Evolutionary conservation across 2,113 vertebrate genomes (phyloP), one percentile per base, ranked within the genome.

Genomic region (Promerops cafer): DNA sequence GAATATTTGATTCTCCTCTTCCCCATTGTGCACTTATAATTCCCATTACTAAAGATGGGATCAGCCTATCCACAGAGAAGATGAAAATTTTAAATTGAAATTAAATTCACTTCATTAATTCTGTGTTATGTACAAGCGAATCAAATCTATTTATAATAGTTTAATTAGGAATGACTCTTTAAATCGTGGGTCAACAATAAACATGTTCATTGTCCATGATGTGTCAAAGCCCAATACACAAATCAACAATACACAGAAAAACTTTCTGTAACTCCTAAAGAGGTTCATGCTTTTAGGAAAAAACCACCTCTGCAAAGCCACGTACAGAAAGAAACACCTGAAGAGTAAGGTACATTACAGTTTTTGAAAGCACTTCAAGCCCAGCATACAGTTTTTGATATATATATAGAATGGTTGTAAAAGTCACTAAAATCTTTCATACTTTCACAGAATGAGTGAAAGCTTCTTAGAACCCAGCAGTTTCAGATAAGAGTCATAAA

Each of bases 211-310:
- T 94, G 95, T 95, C 94, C 92, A 40, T 87, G 88, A 89, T 90
- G 77, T 96, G 87, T 94, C 89, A 95, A 39, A 83, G 60, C n/a
- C n/a, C n/a, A n/a, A n/a, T n/a, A n/a, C n/a, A n/a, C 85, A 90
- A 57, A 13, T 77, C 91, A 70, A 74, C 69, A 91, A 80, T 44
- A 31, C 44, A 44, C 81, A 61, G 8, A 90, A 83, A 94, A 66
- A 3, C 54, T 27, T 93, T 68, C 52, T 89, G 10, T 49, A 90
- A 79, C 87, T 90, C 76, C 84, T 95, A 59, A 79, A 39, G 79
- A n/a, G 70, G 83, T 91, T 97, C 54, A 68, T 91, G 80, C 93
- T 94, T 96, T 89, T 92, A 89, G 54, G 49, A 74, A 85, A 89
- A 74, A 56, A 85, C 28, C 33, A 57, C 4, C 6, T n/a, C 44